phyloP scores from a whole-genome alignment of 2,888 invertebrate genomes.

The Saturnia pavonia region DNA sequence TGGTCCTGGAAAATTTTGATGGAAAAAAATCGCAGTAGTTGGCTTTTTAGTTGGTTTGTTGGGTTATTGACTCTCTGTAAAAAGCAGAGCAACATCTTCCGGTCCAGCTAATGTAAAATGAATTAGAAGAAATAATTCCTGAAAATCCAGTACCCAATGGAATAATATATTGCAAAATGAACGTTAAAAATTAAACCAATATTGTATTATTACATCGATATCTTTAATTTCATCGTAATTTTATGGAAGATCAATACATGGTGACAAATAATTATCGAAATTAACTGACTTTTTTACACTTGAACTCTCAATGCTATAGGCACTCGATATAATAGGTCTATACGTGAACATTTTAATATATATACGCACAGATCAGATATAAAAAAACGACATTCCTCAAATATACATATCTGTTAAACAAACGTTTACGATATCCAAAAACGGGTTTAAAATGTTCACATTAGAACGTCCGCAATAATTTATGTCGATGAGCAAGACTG shows the following conservation, averaged over 20 bases:
- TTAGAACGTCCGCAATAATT: slow-evolving; percentile 77
- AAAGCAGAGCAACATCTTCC: no score
- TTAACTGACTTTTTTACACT: slow-evolving; percentile 80
- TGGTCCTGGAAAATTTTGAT: no score
- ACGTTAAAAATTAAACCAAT: slow-evolving; percentile 61
- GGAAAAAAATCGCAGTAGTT: no score
- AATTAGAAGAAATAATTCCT: neutral
- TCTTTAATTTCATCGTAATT: slow-evolving; percentile 82
- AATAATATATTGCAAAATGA: neutral
- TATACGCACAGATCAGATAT: slow-evolving; percentile 63
- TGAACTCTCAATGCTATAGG: slow-evolving; percentile 80
- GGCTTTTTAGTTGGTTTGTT: no score
- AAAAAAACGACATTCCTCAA: slow-evolving; percentile 72
- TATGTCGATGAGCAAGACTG: slow-evolving; percentile 61
- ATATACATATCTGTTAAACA: slow-evolving; percentile 64
- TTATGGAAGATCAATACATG: slow-evolving; percentile 83
- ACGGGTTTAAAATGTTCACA: slow-evolving; percentile 75
- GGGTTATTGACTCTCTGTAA: no score
- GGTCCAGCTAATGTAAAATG: no score
- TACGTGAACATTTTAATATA: slow-evolving; percentile 78
- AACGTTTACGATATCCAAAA: slow-evolving; percentile 70
- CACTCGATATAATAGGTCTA: slow-evolving; percentile 81
- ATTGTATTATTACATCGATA: slow-evolving; percentile 78
- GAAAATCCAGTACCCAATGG: neutral
- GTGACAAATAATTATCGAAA: slow-evolving; percentile 80